Conservation (phyloP, 1,140 invertebrate species). For the Drosophila yakuba region DNA sequence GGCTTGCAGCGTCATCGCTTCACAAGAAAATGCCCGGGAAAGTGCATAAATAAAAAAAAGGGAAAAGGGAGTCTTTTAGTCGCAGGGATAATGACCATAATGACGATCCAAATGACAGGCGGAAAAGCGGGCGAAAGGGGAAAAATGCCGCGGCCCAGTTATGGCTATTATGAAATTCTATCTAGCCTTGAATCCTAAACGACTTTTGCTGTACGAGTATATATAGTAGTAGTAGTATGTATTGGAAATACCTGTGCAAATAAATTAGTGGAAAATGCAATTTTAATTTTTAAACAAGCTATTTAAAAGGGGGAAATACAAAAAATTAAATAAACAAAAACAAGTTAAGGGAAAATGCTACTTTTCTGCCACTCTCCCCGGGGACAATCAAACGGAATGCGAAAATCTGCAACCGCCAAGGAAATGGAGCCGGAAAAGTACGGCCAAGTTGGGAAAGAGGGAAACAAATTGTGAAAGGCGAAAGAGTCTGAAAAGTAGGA, state of each 20-base stretch:
- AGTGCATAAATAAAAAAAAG: constrained; percentile 16
- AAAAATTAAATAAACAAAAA: background rate
- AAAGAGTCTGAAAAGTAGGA: constrained; percentile 23
- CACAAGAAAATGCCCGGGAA: background rate
- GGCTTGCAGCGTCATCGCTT: constrained; percentile 54
- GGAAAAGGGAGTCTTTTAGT: constrained; percentile 8
- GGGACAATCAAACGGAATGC: constrained; percentile 66
- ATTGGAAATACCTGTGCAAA: background rate
- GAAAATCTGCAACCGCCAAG: constrained; percentile 29
- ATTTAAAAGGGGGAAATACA: background rate
- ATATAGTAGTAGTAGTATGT: background rate
- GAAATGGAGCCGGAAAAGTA: constrained; percentile 30
- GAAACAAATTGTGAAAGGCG: constrained; percentile 8
- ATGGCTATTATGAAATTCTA: constrained; percentile 24
- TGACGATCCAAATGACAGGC: constrained; percentile 41
- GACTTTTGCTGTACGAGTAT: background rate
- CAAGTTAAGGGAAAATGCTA: background rate
- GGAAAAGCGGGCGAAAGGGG: constrained; percentile 19
- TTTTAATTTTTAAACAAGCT: constrained; percentile 51
- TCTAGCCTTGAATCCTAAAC: constrained; percentile 1
- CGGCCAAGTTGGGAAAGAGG: background rate
- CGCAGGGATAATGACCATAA: constrained; percentile 45
- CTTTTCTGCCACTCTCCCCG: constrained; percentile 8
- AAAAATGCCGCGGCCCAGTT: constrained; percentile 14
- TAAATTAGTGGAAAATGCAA: constrained; percentile 61